Evolutionary conservation across 2,888 invertebrate genomes (phyloP), one percentile per base, ranked within the genome.

Genomic region (Cerastoderma edule): DNA sequence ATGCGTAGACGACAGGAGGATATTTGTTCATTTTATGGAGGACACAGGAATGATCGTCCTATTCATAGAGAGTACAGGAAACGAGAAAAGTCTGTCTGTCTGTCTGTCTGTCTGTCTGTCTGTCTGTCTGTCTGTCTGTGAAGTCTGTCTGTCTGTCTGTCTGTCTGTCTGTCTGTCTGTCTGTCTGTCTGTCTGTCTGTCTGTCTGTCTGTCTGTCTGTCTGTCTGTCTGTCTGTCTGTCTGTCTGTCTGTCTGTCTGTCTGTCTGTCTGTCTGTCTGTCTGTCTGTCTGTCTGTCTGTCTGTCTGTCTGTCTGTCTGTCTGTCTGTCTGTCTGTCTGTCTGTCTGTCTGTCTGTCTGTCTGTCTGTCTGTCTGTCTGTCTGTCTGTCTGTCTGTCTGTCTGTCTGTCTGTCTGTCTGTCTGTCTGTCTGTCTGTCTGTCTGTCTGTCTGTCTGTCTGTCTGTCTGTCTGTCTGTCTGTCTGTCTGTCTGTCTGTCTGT

Each of bases 21-120:
- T 71, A 24, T 75, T 39, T 54, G 63, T 75, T 35, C 66, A 54
- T 46, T 71, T 66, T 32, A 57, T 71, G 67, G 53, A 30, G 0
- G 54, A 71, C 22, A 71, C 67, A 30, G 57, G 71, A 30, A 60
- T 67, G 33, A 64, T 71, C 27, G 60, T 75, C 0, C 67, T 71
- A 39, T 75, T 71, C 27, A 60, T 75, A 16, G 75, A 75, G 63
- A 53, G 70, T 53, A 48, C 57, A 19, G 63, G 39, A 1, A 64
- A 65, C 50, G 46, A 75, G 27, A 67, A 71, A 64, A 66, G 75
- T 75, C 2, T 46, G 22, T 46, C 5, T 13, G 19, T 6, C 22
- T n/a, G 46, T 39, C 10, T 39, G 8, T 39, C 39, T 39, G 39
- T 39, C 39, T 39, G 10, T 10, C 16, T 39, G 16, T 39, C 10